These are phyloP conservation scores for Drosophila melanica DNA, from an alignment of 1,140 invertebrate genomes.

Conservation along the genomic window DNA sequence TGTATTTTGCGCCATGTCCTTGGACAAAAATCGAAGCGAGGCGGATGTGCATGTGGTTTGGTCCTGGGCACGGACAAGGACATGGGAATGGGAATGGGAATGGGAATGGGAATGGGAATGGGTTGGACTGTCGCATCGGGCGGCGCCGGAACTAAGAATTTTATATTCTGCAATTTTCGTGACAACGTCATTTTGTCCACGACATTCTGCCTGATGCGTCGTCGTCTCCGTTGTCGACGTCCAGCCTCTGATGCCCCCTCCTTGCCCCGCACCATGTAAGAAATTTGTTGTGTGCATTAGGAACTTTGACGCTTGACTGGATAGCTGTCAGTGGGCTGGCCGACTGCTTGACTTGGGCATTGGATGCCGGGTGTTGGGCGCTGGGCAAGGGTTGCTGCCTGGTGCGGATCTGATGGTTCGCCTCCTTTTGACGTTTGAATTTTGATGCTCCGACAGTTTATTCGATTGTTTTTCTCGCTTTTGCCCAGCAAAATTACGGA, in stretches of 20 bases:
- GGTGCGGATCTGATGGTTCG: slow-evolving; percentile 24
- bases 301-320: slow-evolving; percentile 82
- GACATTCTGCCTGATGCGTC: slow-evolving; percentile 77
- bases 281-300: slow-evolving; percentile 84
- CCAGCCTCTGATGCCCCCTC: slow-evolving; percentile 35
- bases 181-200: slow-evolving; percentile 84
- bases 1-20: slow-evolving; percentile 67
- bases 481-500: slow-evolving; percentile 74
- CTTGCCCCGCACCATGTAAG: slow-evolving; percentile 49
- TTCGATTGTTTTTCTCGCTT: slow-evolving; percentile 82
- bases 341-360: slow-evolving; percentile 17
- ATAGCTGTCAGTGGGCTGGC: slow-evolving; percentile 72
- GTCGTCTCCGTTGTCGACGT: slow-evolving; percentile 56
- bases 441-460: slow-evolving; percentile 82
- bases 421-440: slow-evolving; percentile 77
- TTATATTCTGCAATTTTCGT: slow-evolving; percentile 84
- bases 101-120: background rate
- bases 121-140: slow-evolving; percentile 37
- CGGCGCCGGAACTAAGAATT: slow-evolving; percentile 79
- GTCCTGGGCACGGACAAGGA: slow-evolving; percentile 18
- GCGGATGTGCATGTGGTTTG: slow-evolving; percentile 66
- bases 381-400: slow-evolving; percentile 10
- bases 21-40: slow-evolving; percentile 73
- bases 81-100: too few species aligned
- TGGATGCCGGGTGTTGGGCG: slow-evolving; percentile 8